Conservation (phyloP, 2,888 invertebrate species). For the Chrysina gloriosa region DNA sequence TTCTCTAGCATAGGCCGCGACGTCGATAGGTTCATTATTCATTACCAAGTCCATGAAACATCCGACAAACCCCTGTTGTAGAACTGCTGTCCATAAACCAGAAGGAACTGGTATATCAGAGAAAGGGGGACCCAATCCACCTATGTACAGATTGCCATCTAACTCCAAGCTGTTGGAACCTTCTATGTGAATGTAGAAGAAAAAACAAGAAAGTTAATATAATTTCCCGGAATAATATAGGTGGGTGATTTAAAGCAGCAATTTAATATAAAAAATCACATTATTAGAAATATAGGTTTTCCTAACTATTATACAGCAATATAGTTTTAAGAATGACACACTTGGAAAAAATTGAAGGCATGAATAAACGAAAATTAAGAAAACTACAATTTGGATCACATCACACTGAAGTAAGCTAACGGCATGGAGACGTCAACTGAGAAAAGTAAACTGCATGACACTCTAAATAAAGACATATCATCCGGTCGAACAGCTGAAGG, state of each 20-base stretch:
- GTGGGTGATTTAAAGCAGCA: background rate
- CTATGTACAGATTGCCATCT: constrained; percentile 89
- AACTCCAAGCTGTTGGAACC: constrained; percentile 90
- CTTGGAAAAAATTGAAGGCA: too few species aligned
- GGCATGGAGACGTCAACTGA: too few species aligned
- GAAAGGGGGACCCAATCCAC: constrained; percentile 86
- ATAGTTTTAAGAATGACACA: too few species aligned
- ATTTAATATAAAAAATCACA: too few species aligned
- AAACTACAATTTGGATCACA: too few species aligned
- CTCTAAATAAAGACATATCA: too few species aligned
- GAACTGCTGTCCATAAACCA: constrained; percentile 89
- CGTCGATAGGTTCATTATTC: constrained; percentile 88
- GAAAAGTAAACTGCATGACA: too few species aligned
- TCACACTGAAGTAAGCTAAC: too few species aligned
- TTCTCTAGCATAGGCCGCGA: constrained; percentile 87
- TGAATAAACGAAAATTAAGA: too few species aligned
- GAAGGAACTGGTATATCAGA: constrained; percentile 82
- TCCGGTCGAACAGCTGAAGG: too few species aligned
- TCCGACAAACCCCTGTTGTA: constrained; percentile 93
- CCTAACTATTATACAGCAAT: too few species aligned
- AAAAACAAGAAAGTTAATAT: background rate
- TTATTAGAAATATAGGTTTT: too few species aligned
- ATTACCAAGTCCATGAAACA: constrained; percentile 91
- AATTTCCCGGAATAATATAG: background rate
- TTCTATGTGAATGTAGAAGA: constrained; percentile 67